Base-by-base conservation (phyloP, 2,113 vertebrate species). In the Phasianus colchicus region DNA sequence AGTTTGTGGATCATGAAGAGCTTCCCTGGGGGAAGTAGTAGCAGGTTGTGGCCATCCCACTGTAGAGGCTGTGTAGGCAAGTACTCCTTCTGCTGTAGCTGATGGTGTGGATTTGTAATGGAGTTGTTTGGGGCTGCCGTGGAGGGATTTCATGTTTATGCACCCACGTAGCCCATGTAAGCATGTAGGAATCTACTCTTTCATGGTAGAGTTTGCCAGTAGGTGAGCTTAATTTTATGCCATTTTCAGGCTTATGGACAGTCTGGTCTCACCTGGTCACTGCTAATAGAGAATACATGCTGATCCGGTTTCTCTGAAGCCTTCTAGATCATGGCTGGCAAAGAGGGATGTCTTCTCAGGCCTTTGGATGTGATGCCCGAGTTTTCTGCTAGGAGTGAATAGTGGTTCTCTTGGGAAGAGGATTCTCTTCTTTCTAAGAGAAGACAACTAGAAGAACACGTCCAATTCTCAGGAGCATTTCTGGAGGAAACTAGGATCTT, bases 91-190 rank as follows among this genome's bases (percentile, higher is more conserved):
- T 82, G 67, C 47, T 34, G 2, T 48, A 10, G 32, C 10, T 34
- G 14, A 36, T 78, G 38, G 4, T 34, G 45, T 30, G 36, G 2
- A 2, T 70, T 86, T 70, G 4, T 36, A 66, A 75, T 27, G 2
- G 15, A 8, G 0, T 71, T 74, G 4, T 9, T 32, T 66, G 65
- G 21, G 9, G 12, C 52, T 74, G 8, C 38, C 29, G 27, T 43
- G 6, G 9, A 34, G 11, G 16, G 24, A 29, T 5, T 47, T 25
- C 14, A 30, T 1, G 0, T 1, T 1, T 55, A 6, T 8, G 13
- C 13, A 69, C 25, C 30, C 43, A 66, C 0, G 1, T 5, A 32
- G 36, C 34, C 52, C 18, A 13, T 42, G 34, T 5, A 22, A 5
- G 0, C 2, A 0, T 32, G 4, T 72, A 36, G 29, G 13, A 52